These are phyloP conservation scores for Drosophila suboccidentalis DNA, from an alignment of 2,888 invertebrate species.

Conservation along the genomic window DNA sequence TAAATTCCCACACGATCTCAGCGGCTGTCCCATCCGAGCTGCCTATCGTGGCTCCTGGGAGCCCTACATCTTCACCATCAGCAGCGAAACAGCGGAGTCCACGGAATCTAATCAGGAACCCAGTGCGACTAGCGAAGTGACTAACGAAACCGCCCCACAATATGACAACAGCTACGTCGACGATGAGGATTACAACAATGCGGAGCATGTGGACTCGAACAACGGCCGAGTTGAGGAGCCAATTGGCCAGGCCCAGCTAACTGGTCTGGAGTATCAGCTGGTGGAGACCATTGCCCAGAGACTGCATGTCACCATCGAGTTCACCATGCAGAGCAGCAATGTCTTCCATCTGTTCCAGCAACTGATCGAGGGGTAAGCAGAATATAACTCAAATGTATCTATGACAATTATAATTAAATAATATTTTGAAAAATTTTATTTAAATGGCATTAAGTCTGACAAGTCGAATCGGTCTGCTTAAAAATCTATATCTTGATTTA, in stretches of 20 bases:
- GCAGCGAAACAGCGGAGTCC: slow-evolving; percentile 2
- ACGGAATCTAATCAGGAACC: slow-evolving; percentile 27
- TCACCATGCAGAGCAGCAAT: slow-evolving; percentile 78
- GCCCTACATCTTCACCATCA: slow-evolving; percentile 79
- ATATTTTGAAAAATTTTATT: too few relatives aligned
- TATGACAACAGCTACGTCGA: slow-evolving; percentile 42
- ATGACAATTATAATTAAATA: background rate
- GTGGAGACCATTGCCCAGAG: slow-evolving; percentile 81
- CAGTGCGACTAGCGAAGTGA: background rate
- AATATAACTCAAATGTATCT: background rate
- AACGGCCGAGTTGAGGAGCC: background rate
- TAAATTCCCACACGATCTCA: slow-evolving; percentile 83
- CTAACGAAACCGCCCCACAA: slow-evolving; percentile 1
- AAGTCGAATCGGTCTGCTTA: too few relatives aligned
- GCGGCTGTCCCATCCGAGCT: slow-evolving; percentile 82
- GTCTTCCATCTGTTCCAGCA: slow-evolving; percentile 81
- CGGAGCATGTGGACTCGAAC: background rate
- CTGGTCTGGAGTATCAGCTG: slow-evolving; percentile 83
- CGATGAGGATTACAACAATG: slow-evolving; percentile 21
- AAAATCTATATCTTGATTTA: too few relatives aligned
- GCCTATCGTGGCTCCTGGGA: slow-evolving; percentile 82
- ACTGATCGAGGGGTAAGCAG: slow-evolving; percentile 80
- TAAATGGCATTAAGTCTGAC: too few relatives aligned
- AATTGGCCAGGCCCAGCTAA: slow-evolving; percentile 38
- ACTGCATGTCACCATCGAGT: slow-evolving; percentile 77